phyloP scores from a whole-genome alignment of 2,888 invertebrate genomes.

The Papilio demoleus region DNA sequence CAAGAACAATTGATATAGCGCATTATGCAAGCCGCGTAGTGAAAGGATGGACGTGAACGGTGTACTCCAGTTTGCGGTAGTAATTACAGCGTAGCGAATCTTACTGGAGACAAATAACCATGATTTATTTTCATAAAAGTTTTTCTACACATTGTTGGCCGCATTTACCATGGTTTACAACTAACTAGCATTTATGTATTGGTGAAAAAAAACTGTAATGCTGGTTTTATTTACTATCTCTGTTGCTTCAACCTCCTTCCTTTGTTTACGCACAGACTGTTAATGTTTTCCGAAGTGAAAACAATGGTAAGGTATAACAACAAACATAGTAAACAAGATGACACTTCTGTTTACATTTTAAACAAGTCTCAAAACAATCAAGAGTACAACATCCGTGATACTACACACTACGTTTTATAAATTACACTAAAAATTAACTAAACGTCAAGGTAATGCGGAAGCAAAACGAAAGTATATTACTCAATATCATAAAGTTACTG shows the following conservation, averaged over 20 bases:
- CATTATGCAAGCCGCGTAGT: constrained; percentile 52
- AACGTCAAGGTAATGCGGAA: background rate
- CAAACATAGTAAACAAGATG: constrained; percentile 9
- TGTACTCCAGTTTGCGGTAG: constrained; percentile 45
- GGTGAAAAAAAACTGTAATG: background rate
- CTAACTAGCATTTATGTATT: background rate
- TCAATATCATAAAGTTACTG: background rate
- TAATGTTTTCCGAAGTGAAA: constrained; percentile 41
- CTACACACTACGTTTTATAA: constrained; percentile 7
- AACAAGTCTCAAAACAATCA: constrained; percentile 2
- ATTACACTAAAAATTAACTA: constrained; percentile 19
- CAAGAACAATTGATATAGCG: constrained; percentile 59
- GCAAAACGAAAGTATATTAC: background rate
- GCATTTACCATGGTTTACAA: background rate
- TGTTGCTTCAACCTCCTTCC: background rate
- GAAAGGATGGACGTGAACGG: constrained; percentile 54
- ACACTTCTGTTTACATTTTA: constrained; percentile 13
- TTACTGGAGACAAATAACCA: constrained; percentile 41
- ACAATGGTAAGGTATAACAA: constrained; percentile 15
- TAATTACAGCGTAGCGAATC: constrained; percentile 45
- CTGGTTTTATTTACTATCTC: background rate
- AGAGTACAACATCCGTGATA: constrained; percentile 17
- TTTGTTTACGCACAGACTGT: constrained; percentile 40
- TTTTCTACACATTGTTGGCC: background rate
- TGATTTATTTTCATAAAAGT: constrained; percentile 16